Evolutionary conservation across 2,888 invertebrate species (phyloP).

Genomic region (Dolichopus griseipennis): DNA sequence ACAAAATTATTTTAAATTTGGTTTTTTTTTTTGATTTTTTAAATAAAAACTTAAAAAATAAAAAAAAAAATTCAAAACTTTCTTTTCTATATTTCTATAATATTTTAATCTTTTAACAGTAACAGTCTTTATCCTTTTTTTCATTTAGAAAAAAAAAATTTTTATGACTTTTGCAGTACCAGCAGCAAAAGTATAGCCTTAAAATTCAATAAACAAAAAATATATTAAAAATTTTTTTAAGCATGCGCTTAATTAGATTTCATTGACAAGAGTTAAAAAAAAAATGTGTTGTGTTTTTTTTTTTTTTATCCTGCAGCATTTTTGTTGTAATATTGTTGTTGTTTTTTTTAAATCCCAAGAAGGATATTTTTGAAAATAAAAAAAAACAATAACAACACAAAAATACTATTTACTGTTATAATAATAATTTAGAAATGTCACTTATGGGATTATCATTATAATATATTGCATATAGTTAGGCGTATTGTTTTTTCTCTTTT

Average conservation of each 20-base stretch:
- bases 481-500: no score
- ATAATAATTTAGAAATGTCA: no score
- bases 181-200: not conserved
- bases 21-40: no score
- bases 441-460: no score
- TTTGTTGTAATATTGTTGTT: not conserved
- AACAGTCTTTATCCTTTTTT: not conserved
- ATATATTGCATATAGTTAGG: no score
- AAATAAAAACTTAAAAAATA: no score
- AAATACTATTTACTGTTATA: no score
- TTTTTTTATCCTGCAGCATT: not conserved
- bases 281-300: no score
- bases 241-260: not conserved
- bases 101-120: not conserved
- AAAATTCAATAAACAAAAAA: constrained; percentile 6
- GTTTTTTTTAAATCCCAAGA: not conserved
- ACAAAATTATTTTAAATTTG: constrained; percentile 23
- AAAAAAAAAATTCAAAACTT: not conserved
- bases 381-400: not conserved
- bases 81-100: not conserved
- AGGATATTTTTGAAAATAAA: not conserved
- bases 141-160: not conserved
- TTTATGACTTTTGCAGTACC: not conserved
- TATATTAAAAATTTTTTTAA: no score
- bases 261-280: not conserved